phyloP scores from a whole-genome alignment of 2,888 invertebrate species.

The Imbricaverruca yamaguchii region DNA sequence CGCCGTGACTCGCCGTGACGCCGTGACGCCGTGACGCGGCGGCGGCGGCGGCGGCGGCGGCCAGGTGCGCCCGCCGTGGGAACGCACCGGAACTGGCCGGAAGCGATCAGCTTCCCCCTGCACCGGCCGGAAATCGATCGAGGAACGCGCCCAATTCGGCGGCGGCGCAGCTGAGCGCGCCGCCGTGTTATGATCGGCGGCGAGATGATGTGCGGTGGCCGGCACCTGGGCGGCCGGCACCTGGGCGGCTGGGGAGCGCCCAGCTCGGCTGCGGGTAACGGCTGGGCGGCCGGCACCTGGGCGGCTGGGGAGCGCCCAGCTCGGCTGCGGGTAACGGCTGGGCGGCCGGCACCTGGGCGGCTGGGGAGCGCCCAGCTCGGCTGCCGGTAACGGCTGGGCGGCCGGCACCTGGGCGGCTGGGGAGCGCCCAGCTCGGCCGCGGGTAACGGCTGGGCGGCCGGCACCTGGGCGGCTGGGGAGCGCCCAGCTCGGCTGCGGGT shows the following conservation, averaged over 20 bases:
- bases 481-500: neutral
- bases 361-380: neutral
- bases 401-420: constrained; percentile 22
- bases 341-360: constrained; percentile 15
- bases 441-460: neutral
- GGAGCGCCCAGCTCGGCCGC: neutral
- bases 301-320: neutral
- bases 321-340: too few species aligned
- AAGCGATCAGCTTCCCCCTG: constrained; percentile 8
- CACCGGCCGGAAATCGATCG: constrained; percentile 10
- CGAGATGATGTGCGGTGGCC: constrained; percentile 22
- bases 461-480: constrained; percentile 22
- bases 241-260: constrained; percentile 7
- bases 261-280: constrained; percentile 15
- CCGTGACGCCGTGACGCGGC: neutral
- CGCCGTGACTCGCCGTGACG: neutral
- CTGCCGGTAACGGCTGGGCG: too few species aligned
- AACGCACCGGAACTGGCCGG: constrained; percentile 3
- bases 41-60: neutral
- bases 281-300: constrained; percentile 12
- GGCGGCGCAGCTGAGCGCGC: neutral
- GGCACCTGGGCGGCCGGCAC: neutral
- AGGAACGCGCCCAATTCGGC: neutral
- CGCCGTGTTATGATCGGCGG: constrained; percentile 17
- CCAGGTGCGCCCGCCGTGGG: constrained; percentile 11